Evolutionary conservation across 2,113 vertebrate genomes (phyloP), one percentile per base, ranked within the genome.

Genomic region (Myrmecobius fasciatus): DNA sequence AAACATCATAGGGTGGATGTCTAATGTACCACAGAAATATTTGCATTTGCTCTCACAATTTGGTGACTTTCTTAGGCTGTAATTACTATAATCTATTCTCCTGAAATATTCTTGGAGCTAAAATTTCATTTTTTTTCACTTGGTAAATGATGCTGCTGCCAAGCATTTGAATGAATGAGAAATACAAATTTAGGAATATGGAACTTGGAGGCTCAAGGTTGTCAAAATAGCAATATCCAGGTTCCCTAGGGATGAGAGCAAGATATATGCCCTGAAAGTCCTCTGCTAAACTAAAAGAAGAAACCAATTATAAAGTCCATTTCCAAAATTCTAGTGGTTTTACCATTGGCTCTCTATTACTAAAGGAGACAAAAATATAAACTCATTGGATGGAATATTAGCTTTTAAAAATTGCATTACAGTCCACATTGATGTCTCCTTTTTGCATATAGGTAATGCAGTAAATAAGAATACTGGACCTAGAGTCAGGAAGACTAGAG

Each of bases 41-140:
- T 95, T 95, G 12, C 14, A 93, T 56, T 93, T 94, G 92, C 43
- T 95, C 52, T 94, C 67, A 52, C 31, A 94, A 51, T 92, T 96
- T 91, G 53, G n/a, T 46, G 46, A 43, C 67, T 83, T 83, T 43
- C 67, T 83, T 83, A 83, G 67, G n/a, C 7, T 83, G 67, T 83
- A 43, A 83, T 94, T 48, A 94, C 5, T 1, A 88, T 93, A 28
- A 43, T 83, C 17, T 17, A 51, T 93, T 93, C 93, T 91, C 20
- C 25, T 54, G 60, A 95, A 95, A 89, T 75, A 92, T 90, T 67
- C n/a, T 43, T 67, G 51, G 93, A 36, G 8, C 24, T 92, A 93
- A 51, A 14, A 67, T 91, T 93, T 93, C 36, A 53, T 93, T 95
- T 91, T 93, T 95, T 91, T 43, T 52, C 94, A 51, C 8, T 31